phyloP scores from a whole-genome alignment of 2,113 vertebrate genomes.

The Eonycteris spelaea region DNA sequence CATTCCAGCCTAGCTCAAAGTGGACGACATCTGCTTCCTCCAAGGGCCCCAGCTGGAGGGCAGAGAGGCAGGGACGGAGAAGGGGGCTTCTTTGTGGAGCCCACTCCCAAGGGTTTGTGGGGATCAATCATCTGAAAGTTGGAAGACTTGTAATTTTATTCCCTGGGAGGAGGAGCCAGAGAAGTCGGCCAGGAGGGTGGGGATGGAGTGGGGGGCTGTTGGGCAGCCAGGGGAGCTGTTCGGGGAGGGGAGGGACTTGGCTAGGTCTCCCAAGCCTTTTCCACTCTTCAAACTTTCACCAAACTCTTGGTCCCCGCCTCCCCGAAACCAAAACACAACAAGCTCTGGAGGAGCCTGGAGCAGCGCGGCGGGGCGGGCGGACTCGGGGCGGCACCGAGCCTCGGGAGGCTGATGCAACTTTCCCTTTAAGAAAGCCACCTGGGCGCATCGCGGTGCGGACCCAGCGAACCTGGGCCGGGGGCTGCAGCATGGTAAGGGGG shows the following conservation, averaged over 20 bases:
- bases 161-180: conserved; percentile 73
- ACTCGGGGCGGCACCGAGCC: conserved; percentile 44
- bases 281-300: conserved; percentile 76
- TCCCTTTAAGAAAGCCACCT: conserved; percentile 79
- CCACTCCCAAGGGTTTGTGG: conserved; percentile 34
- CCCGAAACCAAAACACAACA: conserved; percentile 75
- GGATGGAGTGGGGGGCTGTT: background rate
- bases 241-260: conserved; percentile 71
- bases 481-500: conserved; percentile 72
- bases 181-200: conserved; percentile 59
- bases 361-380: conserved; percentile 59
- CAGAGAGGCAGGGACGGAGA: background rate
- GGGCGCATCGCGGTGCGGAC: conserved; percentile 66
- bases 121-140: conserved; percentile 66
- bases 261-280: conserved; percentile 64
- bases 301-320: conserved; percentile 75
- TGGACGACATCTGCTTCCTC: conserved; percentile 47
- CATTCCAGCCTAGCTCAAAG: conserved; percentile 43
- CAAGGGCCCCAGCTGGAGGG: conserved; percentile 24
- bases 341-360: conserved; percentile 45
- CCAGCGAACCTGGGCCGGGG: conserved; percentile 67
- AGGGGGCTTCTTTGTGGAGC: background rate
- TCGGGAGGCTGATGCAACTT: conserved; percentile 76
- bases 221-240: conserved; percentile 59
- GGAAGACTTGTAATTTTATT: conserved; percentile 75